Conservation (phyloP, 2,797 vertebrate genomes). For the Acrossocheilus fasciatus region DNA sequence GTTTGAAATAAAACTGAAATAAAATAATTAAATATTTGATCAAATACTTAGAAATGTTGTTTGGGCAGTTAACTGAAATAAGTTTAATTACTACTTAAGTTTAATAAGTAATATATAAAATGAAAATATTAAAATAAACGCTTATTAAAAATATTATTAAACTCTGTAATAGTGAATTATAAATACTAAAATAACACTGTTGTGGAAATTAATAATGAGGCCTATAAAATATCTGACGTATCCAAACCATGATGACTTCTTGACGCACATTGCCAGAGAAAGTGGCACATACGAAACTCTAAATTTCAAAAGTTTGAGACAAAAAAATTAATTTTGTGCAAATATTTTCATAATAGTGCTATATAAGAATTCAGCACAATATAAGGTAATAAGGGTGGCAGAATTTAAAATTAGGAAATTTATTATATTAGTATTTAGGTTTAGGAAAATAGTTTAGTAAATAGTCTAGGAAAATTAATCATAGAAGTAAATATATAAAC, state of each 20-base stretch:
- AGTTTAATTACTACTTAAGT: background rate
- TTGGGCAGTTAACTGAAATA: background rate
- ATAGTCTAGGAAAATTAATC: background rate
- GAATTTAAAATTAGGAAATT: background rate
- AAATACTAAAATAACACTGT: background rate
- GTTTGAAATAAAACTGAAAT: background rate
- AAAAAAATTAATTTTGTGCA: background rate
- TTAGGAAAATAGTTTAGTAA: background rate
- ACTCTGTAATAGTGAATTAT: background rate
- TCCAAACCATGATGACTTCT: background rate
- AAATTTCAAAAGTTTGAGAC: background rate
- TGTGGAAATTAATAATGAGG: background rate
- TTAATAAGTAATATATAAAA: background rate
- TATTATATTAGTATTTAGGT: background rate
- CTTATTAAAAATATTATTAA: background rate
- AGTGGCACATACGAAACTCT: background rate
- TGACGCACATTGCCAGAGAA: background rate
- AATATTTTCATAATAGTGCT: background rate
- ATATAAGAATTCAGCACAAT: background rate
- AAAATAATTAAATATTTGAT: background rate
- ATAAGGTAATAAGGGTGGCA: background rate
- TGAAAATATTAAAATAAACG: background rate
- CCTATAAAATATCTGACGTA: constrained; percentile 9
- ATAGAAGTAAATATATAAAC: background rate
- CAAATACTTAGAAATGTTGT: background rate